phyloP scores from a whole-genome alignment of 2,888 invertebrate species.

The Heliconius ethilla region DNA sequence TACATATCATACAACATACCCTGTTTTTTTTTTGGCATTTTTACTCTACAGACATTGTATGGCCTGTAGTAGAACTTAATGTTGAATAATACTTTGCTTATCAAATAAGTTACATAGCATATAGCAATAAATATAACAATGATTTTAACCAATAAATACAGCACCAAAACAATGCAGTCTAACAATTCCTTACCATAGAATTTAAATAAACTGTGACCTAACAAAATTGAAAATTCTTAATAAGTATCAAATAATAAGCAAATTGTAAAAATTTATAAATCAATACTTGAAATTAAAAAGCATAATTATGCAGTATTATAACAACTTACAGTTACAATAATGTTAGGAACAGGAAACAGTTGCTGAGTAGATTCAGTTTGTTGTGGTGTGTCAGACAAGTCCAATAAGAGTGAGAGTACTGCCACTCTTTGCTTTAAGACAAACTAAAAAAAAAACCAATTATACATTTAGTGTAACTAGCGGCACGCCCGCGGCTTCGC shows the following conservation, averaged over 20 bases:
- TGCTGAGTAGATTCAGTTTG: constrained; percentile 68
- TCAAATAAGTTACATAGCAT: neutral
- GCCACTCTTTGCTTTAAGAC: constrained; percentile 83
- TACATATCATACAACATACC: no score
- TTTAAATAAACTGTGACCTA: no score
- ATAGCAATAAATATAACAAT: neutral
- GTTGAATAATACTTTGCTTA: neutral
- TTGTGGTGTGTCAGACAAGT: constrained; percentile 66
- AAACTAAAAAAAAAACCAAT: constrained; percentile 62
- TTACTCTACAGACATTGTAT: no score
- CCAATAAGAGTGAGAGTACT: constrained; percentile 78
- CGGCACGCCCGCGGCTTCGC: no score
- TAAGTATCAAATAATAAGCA: no score
- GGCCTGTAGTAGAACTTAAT: neutral
- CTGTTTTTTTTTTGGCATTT: no score
- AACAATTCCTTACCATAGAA: no score
- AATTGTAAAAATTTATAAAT: neutral
- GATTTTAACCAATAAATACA: no score
- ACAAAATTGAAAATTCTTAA: no score
- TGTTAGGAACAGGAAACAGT: constrained; percentile 69
- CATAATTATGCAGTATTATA: neutral
- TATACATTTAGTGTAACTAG: neutral
- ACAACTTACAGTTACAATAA: constrained; percentile 61
- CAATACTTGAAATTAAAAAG: neutral
- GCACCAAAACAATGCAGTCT: no score